Base-by-base conservation (phyloP, 2,797 vertebrate species). In the Hemibagrus guttatus region DNA sequence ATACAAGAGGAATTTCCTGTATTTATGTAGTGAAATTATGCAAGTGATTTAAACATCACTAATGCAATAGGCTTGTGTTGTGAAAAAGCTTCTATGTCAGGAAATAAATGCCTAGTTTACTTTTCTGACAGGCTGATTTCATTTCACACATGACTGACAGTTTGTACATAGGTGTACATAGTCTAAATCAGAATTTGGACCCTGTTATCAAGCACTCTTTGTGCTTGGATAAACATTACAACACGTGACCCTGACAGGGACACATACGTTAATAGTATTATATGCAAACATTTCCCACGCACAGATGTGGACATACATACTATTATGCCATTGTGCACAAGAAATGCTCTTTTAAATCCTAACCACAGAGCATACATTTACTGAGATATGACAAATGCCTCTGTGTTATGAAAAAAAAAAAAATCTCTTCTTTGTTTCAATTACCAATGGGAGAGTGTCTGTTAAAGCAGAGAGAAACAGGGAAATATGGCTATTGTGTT, bases 161-260 rank as follows among this genome's bases (percentile, higher is more conserved):
- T 42, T 46, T 21, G 81, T 69, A 42, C 26, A 54, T n/a, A 56
- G 9, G n/a, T 56, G 16, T 56, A 19, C 0, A 42, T 80, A 46
- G 56, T 61, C 35, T 63, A 42, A 61, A 49, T 64, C 16, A 21
- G 42, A 64, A 17, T 81, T 64, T 17, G 31, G 52, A 78, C 17
- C 75, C 75, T 23, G 54, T 14, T 35, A 54, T 28, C 8, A 0
- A 76, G n/a, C 4, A 16, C 74, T 76, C 52, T 56, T 54, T 54
- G n/a, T 80, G 35, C 31, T n/a, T 42, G 35, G n/a, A n/a, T 61
- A 64, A 81, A 46, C 59, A 63, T n/a, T 81, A 46, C 39, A 64
- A 16, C 59, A 63, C 0, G 2, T 46, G 21, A 79, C 39, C 1
- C 59, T 17, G 35, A 81, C 56, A 12, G 14, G 39, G 58, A 61